A percentile compares a stretch with the other conserved stretches of the same genome.
These are phyloP conservation scores for Masticophis lateralis DNA, from an alignment of 2,797 vertebrate species.

Conservation along the genomic window DNA sequence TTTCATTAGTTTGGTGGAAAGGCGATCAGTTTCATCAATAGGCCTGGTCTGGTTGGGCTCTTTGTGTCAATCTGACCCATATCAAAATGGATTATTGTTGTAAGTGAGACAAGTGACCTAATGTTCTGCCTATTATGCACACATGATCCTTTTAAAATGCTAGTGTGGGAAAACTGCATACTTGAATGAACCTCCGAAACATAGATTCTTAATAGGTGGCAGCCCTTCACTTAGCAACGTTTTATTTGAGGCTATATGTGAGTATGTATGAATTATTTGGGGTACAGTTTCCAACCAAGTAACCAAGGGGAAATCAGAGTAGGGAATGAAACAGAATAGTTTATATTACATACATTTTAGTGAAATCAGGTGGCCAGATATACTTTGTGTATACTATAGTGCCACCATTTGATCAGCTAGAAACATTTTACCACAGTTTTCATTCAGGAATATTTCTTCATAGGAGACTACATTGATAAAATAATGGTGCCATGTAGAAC, in stretches of 20 bases:
- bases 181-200: constrained; percentile 72
- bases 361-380: constrained; percentile 37
- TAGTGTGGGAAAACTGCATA: constrained; percentile 85
- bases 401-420: constrained; percentile 64
- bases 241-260: constrained; percentile 71
- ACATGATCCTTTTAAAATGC: constrained; percentile 84
- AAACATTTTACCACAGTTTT: constrained; percentile 1
- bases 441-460: accelerated
- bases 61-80: constrained; percentile 83
- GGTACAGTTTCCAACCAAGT: constrained; percentile 80
- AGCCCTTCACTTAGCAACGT: constrained; percentile 84
- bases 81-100: constrained; percentile 85
- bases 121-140: constrained; percentile 82
- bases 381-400: constrained; percentile 52
- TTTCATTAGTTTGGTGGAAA: constrained; percentile 84
- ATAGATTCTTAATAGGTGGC: constrained; percentile 82
- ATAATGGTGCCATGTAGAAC: not conserved
- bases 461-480: not conserved
- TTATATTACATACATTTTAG: constrained; percentile 54
- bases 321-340: constrained; percentile 71
- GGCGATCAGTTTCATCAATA: constrained; percentile 78
- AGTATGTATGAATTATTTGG: constrained; percentile 77
- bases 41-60: constrained; percentile 77
- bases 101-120: constrained; percentile 85
- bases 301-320: constrained; percentile 68